Base-by-base conservation (phyloP, 2,113 vertebrate species). In the Epinephelus moara region DNA sequence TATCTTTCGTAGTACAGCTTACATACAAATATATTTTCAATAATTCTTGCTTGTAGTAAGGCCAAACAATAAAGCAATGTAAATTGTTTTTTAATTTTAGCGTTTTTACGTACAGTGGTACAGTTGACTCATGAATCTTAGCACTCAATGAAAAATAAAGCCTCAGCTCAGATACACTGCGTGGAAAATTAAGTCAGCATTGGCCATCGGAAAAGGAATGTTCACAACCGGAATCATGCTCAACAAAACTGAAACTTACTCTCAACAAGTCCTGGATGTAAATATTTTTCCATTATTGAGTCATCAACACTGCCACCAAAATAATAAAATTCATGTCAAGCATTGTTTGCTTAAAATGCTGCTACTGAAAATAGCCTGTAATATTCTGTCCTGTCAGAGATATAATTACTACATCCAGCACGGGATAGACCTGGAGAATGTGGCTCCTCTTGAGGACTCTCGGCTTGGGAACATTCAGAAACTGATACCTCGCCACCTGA, bases 321-420 rank as follows among this genome's bases (percentile, higher is more conserved):
- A 45, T 37, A 25, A 18, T 63, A 18, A 6, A 71, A 61, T 17
- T 68, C 3, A 63, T 70, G 4, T 68, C 12, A 84, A 15, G 12
- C 14, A 27, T 37, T 61, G 30, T 80, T 77, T 21, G 30, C 19
- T 70, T 56, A 19, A 78, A 70, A 61, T 63, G 15, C 25, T 3
- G 1, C 7, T n/a, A 0, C 19, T 84, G 19, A 85, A 21, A 78
- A 57, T 17, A 15, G 18, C 7, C 62, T 52, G 1, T 69, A 3
- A 60, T 37, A 30, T 70, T 77, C 11, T 76, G 9, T 71, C 37
- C 33, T 30, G 9, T 59, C 84, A 98, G 97, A 95, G 89, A 79
- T 97, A 96, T 85, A 93, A 95, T 66, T 94, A 96, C 79, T 97
- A 96, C 69, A 96, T 98, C 82, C 89, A 91, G 72, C 93, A 96